These are phyloP conservation scores for Antitype chi DNA, from an alignment of 2,888 invertebrate species.

Conservation along the genomic window DNA sequence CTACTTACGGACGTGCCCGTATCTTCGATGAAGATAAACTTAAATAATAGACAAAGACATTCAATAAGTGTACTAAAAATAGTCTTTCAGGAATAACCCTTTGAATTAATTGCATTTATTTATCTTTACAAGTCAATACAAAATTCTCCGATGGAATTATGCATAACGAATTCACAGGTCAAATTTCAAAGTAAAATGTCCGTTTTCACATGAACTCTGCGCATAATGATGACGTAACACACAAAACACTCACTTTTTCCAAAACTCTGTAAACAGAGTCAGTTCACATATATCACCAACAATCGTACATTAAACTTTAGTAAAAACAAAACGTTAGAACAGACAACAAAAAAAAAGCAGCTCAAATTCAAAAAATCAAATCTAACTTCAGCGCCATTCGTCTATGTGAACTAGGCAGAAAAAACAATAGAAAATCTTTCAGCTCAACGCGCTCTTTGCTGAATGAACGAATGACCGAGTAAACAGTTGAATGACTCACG, in stretches of 20 bases:
- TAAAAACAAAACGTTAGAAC: not conserved
- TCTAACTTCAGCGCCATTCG: constrained; percentile 10
- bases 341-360: not conserved
- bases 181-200: not conserved
- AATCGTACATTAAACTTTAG: too few species aligned
- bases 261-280: not conserved
- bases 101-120: too few species aligned
- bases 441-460: constrained; percentile 49
- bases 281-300: too few species aligned
- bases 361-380: constrained; percentile 26
- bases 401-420: constrained; percentile 45
- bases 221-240: not conserved
- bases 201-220: not conserved
- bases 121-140: constrained; percentile 3
- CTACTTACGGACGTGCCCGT: too few species aligned
- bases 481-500: constrained; percentile 66
- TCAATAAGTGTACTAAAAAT: too few species aligned
- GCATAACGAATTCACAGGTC: not conserved
- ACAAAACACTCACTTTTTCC: not conserved
- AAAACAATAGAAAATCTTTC: constrained; percentile 59
- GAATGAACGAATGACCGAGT: constrained; percentile 64
- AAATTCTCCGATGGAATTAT: not conserved
- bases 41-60: too few species aligned
- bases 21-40: too few species aligned
- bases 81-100: too few species aligned